Conservation (phyloP, 2,888 invertebrate species). For the Anoplius nigerrimus region DNA sequence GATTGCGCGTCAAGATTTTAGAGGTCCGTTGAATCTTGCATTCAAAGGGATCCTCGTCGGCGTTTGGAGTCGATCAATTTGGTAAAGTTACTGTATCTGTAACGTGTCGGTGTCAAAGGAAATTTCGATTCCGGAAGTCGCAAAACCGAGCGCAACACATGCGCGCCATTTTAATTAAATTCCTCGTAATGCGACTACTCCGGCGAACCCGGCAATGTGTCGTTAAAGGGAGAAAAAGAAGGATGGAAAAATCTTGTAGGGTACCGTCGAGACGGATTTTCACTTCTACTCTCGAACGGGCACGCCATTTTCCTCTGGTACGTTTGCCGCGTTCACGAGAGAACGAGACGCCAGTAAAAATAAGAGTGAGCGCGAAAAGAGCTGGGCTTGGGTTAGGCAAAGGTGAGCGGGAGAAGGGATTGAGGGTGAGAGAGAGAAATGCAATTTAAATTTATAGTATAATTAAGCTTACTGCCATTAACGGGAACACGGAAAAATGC, state of each 20-base stretch:
- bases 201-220: not conserved
- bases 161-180: constrained; percentile 39
- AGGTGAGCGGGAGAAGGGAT: no score
- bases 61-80: no score
- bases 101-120: no score
- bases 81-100: no score
- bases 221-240: constrained; percentile 1
- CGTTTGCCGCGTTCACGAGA: no score
- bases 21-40: no score
- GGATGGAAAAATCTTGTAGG: no score
- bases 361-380: not conserved
- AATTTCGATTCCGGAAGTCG: no score
- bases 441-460: constrained; percentile 49
- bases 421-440: constrained; percentile 4
- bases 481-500: constrained; percentile 26
- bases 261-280: not conserved
- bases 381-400: no score
- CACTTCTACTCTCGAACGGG: not conserved
- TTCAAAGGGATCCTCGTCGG: no score
- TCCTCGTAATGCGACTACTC: constrained; percentile 29
- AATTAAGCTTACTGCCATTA: constrained; percentile 47
- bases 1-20: no score
- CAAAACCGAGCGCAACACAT: no score
- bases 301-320: not conserved
- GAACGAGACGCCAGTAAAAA: not conserved